Evolutionary conservation across 2,113 vertebrate genomes (phyloP).

Genomic region (Vulpes lagopus): DNA sequence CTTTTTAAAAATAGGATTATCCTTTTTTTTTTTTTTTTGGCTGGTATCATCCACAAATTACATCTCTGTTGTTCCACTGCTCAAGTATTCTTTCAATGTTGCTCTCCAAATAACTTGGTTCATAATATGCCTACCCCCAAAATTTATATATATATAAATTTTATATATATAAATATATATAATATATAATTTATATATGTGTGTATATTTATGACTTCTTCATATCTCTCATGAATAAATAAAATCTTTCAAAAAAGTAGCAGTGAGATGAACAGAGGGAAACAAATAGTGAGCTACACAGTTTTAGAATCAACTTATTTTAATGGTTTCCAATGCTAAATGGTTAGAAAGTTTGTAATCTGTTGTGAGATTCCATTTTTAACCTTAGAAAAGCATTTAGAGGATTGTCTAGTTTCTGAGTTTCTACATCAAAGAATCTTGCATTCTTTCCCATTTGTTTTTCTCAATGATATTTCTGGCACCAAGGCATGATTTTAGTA

Average conservation of each 20-base stretch:
- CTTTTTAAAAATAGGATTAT: neutral
- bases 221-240: no score
- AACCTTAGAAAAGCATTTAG: conserved; percentile 18
- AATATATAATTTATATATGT: no score
- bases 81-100: neutral
- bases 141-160: neutral
- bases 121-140: neutral
- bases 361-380: conserved; percentile 63
- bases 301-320: conserved; percentile 25
- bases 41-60: neutral
- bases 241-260: no score
- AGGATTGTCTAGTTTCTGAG: conserved; percentile 37
- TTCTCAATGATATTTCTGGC: conserved; percentile 47
- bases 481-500: neutral
- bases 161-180: no score
- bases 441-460: conserved; percentile 58
- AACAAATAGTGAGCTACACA: neutral
- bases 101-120: neutral
- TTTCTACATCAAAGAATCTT: conserved; percentile 58
- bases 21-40: neutral
- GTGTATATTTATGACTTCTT: no score
- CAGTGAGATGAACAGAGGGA: conserved; percentile 25
- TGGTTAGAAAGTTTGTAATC: conserved; percentile 47
- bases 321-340: neutral
- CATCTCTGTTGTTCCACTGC: neutral